These are phyloP conservation scores for Chymomyza costata DNA, from an alignment of 1,140 invertebrate genomes.

Conservation along the genomic window DNA sequence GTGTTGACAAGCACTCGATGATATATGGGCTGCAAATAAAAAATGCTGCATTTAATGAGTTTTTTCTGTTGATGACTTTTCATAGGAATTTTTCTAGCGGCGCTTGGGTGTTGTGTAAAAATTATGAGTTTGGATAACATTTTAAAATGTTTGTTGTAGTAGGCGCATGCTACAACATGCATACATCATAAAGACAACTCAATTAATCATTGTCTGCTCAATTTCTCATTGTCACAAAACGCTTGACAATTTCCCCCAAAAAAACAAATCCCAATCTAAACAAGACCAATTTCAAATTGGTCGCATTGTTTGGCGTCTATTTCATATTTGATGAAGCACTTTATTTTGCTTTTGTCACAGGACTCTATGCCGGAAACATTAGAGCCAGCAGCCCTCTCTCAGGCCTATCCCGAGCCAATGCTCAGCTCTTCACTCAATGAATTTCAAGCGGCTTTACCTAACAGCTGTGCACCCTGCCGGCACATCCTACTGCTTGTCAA, in stretches of 20 bases:
- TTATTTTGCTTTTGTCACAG: constrained; percentile 23
- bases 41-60: constrained; percentile 57
- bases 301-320: constrained; percentile 10
- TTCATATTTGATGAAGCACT: constrained; percentile 67
- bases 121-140: neutral
- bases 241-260: constrained; percentile 30
- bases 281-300: constrained; percentile 1
- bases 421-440: constrained; percentile 7
- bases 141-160: neutral
- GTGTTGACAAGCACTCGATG: constrained; percentile 46
- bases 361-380: constrained; percentile 40
- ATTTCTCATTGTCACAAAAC: constrained; percentile 48
- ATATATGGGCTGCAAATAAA: constrained; percentile 33
- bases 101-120: neutral
- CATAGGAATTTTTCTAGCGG: constrained; percentile 35
- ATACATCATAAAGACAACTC: constrained; percentile 35
- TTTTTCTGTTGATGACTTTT: constrained; percentile 18
- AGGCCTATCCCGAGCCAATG: neutral
- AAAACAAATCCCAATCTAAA: constrained; percentile 12
- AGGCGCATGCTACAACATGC: neutral
- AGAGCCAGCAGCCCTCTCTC: constrained; percentile 16
- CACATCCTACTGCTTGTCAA: no score
- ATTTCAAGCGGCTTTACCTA: constrained; percentile 4
- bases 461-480: constrained; percentile 6
- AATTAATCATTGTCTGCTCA: constrained; percentile 66